These are phyloP conservation scores for Eleutherodactylus coqui DNA, from an alignment of 2,797 vertebrate species.

Conservation along the genomic window DNA sequence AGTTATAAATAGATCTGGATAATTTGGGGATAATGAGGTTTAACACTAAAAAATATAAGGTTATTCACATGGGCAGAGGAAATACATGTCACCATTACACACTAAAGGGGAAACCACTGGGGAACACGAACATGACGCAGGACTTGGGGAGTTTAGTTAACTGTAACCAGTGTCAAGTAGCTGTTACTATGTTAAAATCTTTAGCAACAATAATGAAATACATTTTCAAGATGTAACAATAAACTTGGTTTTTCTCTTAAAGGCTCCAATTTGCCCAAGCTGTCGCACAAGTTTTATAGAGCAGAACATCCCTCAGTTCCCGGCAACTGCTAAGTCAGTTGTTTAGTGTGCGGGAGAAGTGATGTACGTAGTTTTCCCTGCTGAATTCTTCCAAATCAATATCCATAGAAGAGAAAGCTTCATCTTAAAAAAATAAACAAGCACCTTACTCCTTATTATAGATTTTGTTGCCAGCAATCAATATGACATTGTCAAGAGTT, in stretches of 20 bases:
- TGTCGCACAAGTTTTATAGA: background rate
- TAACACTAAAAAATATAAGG: too few species aligned
- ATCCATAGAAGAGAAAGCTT: constrained; percentile 35
- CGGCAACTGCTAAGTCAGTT: background rate
- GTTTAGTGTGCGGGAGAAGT: constrained; percentile 21
- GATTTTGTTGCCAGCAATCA: constrained; percentile 52
- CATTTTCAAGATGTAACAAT: background rate
- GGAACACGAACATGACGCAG: too few species aligned
- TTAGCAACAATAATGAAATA: background rate
- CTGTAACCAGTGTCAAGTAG: too few species aligned
- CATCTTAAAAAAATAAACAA: constrained; percentile 60
- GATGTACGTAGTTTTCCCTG: constrained; percentile 35
- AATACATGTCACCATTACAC: too few species aligned
- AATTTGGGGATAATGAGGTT: too few species aligned
- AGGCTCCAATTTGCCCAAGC: background rate
- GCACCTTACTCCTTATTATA: constrained; percentile 48
- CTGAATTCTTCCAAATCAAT: constrained; percentile 50
- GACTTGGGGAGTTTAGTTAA: too few species aligned
- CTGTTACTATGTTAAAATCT: too few species aligned
- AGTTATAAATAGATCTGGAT: too few species aligned
- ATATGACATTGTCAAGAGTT: constrained; percentile 57
- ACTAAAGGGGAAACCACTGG: too few species aligned
- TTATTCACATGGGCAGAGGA: too few species aligned
- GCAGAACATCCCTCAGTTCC: background rate
- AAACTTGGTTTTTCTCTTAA: background rate